A percentile compares a stretch with the other conserved stretches of the same genome.
Conservation (phyloP, 2,888 invertebrate genomes). For the Saturnia pavonia region DNA sequence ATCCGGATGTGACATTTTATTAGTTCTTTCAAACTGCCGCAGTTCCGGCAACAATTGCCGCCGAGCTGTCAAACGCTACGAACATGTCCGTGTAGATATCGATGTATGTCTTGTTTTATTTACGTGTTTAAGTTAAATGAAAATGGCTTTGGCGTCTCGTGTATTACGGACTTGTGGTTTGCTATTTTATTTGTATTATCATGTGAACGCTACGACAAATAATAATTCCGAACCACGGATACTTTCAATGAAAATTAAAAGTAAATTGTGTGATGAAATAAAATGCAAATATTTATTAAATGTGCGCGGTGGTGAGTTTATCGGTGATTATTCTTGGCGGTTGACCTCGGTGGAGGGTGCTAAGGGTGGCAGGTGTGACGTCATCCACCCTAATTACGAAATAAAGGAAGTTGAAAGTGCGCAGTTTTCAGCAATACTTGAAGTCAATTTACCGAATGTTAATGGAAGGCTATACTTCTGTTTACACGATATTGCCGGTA, state of each 20-base stretch:
- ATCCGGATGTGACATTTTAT: constrained; percentile 57
- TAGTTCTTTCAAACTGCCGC: constrained; percentile 48
- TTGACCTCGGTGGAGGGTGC: constrained; percentile 57
- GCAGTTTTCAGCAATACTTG: constrained; percentile 53
- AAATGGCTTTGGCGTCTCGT: constrained; percentile 64
- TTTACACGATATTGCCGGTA: constrained; percentile 49
- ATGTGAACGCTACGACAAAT: constrained; percentile 48
- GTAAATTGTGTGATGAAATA: constrained; percentile 50
- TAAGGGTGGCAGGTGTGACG: constrained; percentile 61
- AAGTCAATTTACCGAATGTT: constrained; percentile 52
- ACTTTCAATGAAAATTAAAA: constrained; percentile 53
- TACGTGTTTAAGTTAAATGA: constrained; percentile 44
- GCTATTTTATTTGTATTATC: constrained; percentile 57
- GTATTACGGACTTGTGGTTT: constrained; percentile 78
- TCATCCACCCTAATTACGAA: constrained; percentile 65
- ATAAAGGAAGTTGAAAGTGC: constrained; percentile 59
- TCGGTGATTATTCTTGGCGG: constrained; percentile 71
- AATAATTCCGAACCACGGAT: constrained; percentile 51
- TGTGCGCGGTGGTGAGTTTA: constrained; percentile 64
- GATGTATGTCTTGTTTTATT: constrained; percentile 51
- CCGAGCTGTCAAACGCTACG: constrained; percentile 65
- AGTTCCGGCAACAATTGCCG: constrained; percentile 75
- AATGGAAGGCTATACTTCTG: constrained; percentile 64
- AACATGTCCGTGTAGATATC: constrained; percentile 62
- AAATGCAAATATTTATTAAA: constrained; percentile 77